Base-by-base conservation (phyloP, 2,113 vertebrate species). In the Clarias macrocephalus region DNA sequence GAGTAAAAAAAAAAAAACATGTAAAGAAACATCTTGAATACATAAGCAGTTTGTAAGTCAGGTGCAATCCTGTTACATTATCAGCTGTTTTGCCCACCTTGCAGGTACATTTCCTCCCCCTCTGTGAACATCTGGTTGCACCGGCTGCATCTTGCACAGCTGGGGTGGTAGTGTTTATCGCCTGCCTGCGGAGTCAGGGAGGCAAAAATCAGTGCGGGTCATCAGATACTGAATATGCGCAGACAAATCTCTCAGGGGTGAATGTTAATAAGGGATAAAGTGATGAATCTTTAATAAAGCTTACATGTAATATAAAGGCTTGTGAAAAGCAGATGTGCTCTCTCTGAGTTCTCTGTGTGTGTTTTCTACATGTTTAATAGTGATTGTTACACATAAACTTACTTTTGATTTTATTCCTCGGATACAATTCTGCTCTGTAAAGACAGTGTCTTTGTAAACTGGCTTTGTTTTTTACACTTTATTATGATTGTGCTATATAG, bases 51-150 rank as follows among this genome's bases (percentile, higher is more conserved):
- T 13, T 37, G 52, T 3, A 73, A 52, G n/a, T n/a, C n/a, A n/a
- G n/a, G n/a, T n/a, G n/a, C n/a, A n/a, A n/a, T n/a, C n/a, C n/a
- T n/a, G n/a, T n/a, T n/a, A n/a, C n/a, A n/a, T n/a, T n/a, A 37
- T 66, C 63, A 19, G 59, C 59, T 72, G 54, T 62, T 66, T 66
- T 30, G 57, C 95, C 95, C 93, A 99, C 98, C 98, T 97, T 99
- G 98, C 91, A 99, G 96, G 94, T 98, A 99, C 98, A 99, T 99
- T 95, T 99, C 98, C 92, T 99, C 98, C 94, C 98, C 98, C 96
- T 99, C 98, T 65, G 98, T 99, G 95, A 99, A 99, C 98, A 99
- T 99, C 92, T 99, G 98, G 94, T 97, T 97, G 96, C 98, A 99
- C 92, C 97, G 96, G 97, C 98, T 99, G 97, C 98, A 99, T 97